Base-by-base conservation (phyloP, 2,113 vertebrate species). In the Rousettus leschenaultii region DNA sequence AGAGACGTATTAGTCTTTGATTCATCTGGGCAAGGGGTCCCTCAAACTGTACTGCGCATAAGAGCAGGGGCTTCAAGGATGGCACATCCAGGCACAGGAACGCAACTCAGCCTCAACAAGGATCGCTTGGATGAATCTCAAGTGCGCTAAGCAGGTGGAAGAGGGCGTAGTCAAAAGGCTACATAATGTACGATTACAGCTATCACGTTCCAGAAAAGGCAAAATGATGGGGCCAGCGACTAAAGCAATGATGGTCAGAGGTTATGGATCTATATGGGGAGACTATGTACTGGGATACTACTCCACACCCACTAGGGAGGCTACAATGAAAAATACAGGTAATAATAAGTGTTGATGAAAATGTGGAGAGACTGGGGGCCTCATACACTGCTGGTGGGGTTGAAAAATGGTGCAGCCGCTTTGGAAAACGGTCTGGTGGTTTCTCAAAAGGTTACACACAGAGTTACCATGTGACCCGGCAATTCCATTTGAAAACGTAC, bases 61-160 rank as follows among this genome's bases (percentile, higher is more conserved):
- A 38, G 35, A 74, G 43, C 21, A 68, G 16, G 9, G 15, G n/a
- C 6, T 21, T 16, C 48, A 3, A 8, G 19, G n/a, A 5, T 24
- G 13, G n/a, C 7, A 7, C 45, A 7, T 18, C 66, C 18, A 26
- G 1, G 57, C 38, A 0, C 33, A 8, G 53, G 19, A 65, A 10
- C 2, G 33, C 57, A 57, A 55, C 26, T 59, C 13, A 80, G 83
- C 48, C 66, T 30, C 30, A n/a, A 45, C 35, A 19, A 38, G 15
- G 0, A 3, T 4, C 1, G 6, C 40, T 24, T 0, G 1, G n/a
- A 5, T 2, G n/a, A 14, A 7, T n/a, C 22, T 22, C 68, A 51
- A 74, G n/a, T 13, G 40, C 24, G 15, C 18, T 26, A n/a, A 18
- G 35, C 24, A 28, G n/a, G 7, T 1, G 13, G 21, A 40, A 61